Percentiles rank a stretch among this genome's conserved stretches.
Conservation (phyloP, 2,113 vertebrate species). For the Sander vitreus region DNA sequence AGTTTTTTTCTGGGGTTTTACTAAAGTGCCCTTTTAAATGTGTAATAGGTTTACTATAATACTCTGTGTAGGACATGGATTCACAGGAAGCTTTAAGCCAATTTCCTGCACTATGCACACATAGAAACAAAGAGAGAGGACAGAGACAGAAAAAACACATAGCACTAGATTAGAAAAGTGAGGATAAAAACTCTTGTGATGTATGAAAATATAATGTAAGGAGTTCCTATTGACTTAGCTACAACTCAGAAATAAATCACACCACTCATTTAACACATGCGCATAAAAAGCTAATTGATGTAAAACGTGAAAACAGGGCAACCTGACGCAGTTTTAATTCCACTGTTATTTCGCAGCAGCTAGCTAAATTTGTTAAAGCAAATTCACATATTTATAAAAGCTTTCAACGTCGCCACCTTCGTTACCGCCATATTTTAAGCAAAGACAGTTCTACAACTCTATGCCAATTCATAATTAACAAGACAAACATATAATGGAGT, state of each 20-base stretch:
- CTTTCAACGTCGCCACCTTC: background rate
- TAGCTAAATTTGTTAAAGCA: too few relatives aligned
- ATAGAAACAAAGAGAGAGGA: conserved; percentile 14
- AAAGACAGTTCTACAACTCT: background rate
- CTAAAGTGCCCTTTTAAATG: background rate
- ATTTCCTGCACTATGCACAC: conserved; percentile 26
- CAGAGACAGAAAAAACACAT: background rate
- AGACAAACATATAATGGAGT: background rate
- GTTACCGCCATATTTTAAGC: background rate
- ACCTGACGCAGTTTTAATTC: background rate
- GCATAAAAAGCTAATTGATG: background rate
- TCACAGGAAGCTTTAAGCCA: conserved; percentile 44
- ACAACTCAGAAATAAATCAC: background rate
- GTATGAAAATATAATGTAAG: background rate
- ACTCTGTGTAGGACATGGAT: background rate
- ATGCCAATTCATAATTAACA: background rate
- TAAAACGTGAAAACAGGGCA: background rate
- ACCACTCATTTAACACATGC: background rate
- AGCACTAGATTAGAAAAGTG: background rate
- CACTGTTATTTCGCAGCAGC: background rate
- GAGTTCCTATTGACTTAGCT: background rate
- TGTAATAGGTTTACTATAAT: background rate
- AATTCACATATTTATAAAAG: background rate
- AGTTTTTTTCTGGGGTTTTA: background rate
- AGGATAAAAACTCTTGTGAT: background rate